Evolutionary conservation across 2,888 invertebrate species (phyloP), one percentile per base, ranked within the genome.

Genomic region (Hoplodrina ambigua): DNA sequence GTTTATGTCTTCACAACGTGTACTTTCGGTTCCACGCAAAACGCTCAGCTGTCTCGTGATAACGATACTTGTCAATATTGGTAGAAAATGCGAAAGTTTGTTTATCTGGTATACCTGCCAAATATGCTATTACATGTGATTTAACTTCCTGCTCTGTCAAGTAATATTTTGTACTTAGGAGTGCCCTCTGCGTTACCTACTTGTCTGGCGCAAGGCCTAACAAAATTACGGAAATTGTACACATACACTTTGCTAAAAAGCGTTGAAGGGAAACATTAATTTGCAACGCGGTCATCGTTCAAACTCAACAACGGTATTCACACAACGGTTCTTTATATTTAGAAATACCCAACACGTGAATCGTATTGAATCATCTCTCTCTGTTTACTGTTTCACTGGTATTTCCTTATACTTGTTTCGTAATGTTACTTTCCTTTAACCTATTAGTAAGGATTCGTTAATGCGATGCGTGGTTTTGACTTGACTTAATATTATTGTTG

Each of bases 251-350:
- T 79, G 86, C 82, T 85, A 84, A 86, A 86, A 87, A 85, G 75
- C 81, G 76, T 89, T 86, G 75, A 85, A 89, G 85, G 88, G 86
- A 90, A 91, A 88, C 85, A 88, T 89, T 88, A 89, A 89, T 91
- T 88, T 84, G 87, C 90, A 91, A 89, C 86, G 88, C 91, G 90
- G 92, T 90, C 91, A 90, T 91, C 88, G 88, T 89, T 90, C 89
- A 90, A 86, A 80, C 46, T 17, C 88, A 84, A 87, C 88, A 91
- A 91, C 90, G 90, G 91, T 91, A 92, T 91, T 89, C 87, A 86
- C 78, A 90, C 89, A 94, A 93, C 94, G 93, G 92, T 92, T 89
- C 90, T 93, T 92, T 94, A 92, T 91, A 92, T 94, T 93, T 92
- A 93, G 92, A 92, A 87, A 90, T 88, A 88, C 80, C 75, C 83